Base-by-base conservation (phyloP, 2,113 vertebrate genomes). In the Bombycilla garrulus region DNA sequence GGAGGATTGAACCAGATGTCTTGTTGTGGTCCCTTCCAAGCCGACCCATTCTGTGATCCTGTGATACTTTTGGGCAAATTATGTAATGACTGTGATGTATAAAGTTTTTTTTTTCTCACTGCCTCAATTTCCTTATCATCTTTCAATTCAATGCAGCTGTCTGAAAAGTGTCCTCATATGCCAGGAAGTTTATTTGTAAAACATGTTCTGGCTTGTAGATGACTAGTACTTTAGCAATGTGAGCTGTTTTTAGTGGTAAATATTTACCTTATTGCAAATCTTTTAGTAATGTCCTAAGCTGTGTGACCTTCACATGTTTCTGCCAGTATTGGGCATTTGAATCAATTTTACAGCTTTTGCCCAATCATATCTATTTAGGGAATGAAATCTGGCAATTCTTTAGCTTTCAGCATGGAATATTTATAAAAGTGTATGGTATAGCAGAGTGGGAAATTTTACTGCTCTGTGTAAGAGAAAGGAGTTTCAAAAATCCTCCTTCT, bases 321-420 rank as follows among this genome's bases (percentile, higher is more conserved):
- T 88, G 28, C 72, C 50, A 61, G 44, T 82, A 74, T 48, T 77
- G 85, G 92, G 56, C 73, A 89, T 91, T 66, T 90, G 35, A 72
- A 65, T 83, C 6, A 87, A 35, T 78, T 86, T 74, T 71, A 66
- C 38, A 70, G 60, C 50, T 85, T 94, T 94, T 50, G 28, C 14
- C 94, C 64, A 51, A 42, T 93, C 22, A 3, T 47, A 45, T 11
- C 42, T 95, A 50, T 78, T 70, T 74, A 92, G 40, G 31, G 54
- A 91, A 85, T 71, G 86, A 89, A 95, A 92, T 29, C 80, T 95
- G 77, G 66, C 89, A 88, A 21, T 53, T 86, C 48, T 74, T 86
- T 70, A 78, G 31, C 29, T 93, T 95, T 91, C 66, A 47, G 38
- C 40, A 9, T 35, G 6, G 21, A 62, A 35, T 88, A 80, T 77